phyloP scores from a whole-genome alignment of 2,113 vertebrate genomes.

The Cisticola juncidis region DNA sequence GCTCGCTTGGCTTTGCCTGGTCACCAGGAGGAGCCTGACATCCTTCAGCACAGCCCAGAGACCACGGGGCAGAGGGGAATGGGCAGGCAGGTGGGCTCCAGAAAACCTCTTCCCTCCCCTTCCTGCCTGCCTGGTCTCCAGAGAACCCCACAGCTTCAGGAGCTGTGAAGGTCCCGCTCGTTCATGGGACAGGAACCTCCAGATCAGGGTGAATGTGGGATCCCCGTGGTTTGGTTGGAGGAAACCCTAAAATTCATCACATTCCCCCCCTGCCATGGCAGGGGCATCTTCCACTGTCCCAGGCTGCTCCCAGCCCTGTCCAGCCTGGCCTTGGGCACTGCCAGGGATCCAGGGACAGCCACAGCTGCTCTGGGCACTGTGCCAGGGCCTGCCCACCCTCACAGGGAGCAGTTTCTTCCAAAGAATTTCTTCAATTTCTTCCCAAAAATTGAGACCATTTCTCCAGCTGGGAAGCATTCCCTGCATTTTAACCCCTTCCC shows the following conservation, averaged over 20 bases:
- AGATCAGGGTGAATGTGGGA: fast-evolving
- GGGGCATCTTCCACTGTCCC: fast-evolving
- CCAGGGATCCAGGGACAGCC: neutral
- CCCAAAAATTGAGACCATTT: neutral
- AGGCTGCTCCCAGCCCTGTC: fast-evolving
- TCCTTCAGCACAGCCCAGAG: neutral
- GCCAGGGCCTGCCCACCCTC: neutral
- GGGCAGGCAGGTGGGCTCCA: neutral
- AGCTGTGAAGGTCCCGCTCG: fast-evolving
- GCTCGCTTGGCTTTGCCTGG: neutral
- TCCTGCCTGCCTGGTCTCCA: neutral
- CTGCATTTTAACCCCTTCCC: neutral
- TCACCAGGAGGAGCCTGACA: neutral
- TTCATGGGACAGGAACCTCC: neutral
- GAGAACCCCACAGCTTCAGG: neutral
- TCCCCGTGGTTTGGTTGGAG: neutral
- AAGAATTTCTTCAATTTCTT: neutral
- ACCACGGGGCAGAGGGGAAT: neutral
- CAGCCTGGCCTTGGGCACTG: neutral
- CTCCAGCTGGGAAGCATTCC: neutral
- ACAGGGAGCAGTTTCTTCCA: neutral
- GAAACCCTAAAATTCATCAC: neutral
- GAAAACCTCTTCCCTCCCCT: neutral
- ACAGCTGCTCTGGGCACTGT: neutral
- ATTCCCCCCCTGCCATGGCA: neutral